phyloP scores from a whole-genome alignment of 1,140 invertebrate genomes.

The Marisa cornuarietis region DNA sequence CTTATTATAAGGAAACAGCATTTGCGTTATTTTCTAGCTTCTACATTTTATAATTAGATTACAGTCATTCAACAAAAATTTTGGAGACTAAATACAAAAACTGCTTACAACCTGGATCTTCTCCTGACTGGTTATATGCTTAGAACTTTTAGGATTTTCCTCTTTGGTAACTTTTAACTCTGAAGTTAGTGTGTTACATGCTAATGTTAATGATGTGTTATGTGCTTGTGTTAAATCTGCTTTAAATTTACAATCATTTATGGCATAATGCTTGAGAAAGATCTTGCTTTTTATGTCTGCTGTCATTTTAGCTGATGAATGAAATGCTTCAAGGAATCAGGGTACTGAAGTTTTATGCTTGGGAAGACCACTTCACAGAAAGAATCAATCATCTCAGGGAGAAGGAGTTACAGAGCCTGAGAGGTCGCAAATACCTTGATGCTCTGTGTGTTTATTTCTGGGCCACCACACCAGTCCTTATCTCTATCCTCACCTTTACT shows the following conservation, averaged over 20 bases:
- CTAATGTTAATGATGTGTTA: too few species aligned
- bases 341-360: conserved; percentile 91
- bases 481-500: conserved; percentile 90
- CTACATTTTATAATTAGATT: too few species aligned
- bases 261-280: background rate
- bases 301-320: conserved; percentile 74
- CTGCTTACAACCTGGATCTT: too few species aligned
- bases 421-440: conserved; percentile 92
- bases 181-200: too few species aligned
- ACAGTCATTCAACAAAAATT: too few species aligned
- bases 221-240: background rate
- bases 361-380: conserved; percentile 88
- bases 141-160: too few species aligned
- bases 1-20: too few species aligned
- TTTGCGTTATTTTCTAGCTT: too few species aligned
- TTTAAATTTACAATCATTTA: background rate
- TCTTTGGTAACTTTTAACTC: too few species aligned
- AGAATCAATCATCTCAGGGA: conserved; percentile 69
- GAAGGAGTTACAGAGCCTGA: conserved; percentile 60
- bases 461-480: conserved; percentile 97
- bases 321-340: conserved; percentile 89
- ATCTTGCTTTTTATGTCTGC: too few species aligned
- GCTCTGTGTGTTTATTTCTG: conserved; percentile 99
- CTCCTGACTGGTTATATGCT: too few species aligned
- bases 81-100: too few species aligned